phyloP scores from a whole-genome alignment of 2,888 invertebrate genomes.

The Strigamia transsilvanica region DNA sequence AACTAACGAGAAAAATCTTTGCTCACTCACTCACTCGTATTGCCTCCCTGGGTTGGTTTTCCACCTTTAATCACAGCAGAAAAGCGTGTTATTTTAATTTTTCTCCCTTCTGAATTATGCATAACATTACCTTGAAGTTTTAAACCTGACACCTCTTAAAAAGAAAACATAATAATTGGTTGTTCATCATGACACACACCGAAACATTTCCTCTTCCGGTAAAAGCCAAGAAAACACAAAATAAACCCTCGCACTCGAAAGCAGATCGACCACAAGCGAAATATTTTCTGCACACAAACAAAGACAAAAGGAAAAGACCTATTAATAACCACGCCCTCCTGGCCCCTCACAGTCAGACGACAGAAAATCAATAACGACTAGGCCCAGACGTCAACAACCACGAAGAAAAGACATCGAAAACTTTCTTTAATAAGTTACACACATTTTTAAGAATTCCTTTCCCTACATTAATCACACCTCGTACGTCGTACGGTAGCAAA shows the following conservation, averaged over 20 bases:
- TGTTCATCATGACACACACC: not conserved
- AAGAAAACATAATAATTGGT: constrained; percentile 5
- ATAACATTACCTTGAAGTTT: not conserved
- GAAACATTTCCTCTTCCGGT: constrained; percentile 24
- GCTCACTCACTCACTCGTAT: not conserved
- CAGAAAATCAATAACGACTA: constrained; percentile 37
- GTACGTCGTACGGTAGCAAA: constrained; percentile 23
- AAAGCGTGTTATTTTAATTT: not conserved
- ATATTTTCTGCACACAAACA: constrained; percentile 33
- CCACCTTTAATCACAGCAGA: not conserved
- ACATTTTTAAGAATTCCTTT: not conserved
- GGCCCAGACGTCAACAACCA: constrained; percentile 26
- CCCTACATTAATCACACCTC: not conserved
- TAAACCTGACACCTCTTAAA: constrained; percentile 16
- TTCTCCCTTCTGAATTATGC: not conserved
- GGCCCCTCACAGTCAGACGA: constrained; percentile 29
- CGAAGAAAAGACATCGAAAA: not conserved
- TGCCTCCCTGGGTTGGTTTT: not conserved
- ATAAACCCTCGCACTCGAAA: not conserved
- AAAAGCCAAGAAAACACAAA: constrained; percentile 24
- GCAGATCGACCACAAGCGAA: constrained; percentile 12
- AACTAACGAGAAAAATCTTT: not conserved
- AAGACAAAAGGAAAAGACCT: constrained; percentile 48
- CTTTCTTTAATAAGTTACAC: not conserved
- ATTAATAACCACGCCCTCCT: constrained; percentile 48